Percentiles rank a stretch among this genome's conserved stretches.
These are phyloP conservation scores for Uropsilus gracilis DNA, from an alignment of 2,113 vertebrate genomes.

Conservation along the genomic window DNA sequence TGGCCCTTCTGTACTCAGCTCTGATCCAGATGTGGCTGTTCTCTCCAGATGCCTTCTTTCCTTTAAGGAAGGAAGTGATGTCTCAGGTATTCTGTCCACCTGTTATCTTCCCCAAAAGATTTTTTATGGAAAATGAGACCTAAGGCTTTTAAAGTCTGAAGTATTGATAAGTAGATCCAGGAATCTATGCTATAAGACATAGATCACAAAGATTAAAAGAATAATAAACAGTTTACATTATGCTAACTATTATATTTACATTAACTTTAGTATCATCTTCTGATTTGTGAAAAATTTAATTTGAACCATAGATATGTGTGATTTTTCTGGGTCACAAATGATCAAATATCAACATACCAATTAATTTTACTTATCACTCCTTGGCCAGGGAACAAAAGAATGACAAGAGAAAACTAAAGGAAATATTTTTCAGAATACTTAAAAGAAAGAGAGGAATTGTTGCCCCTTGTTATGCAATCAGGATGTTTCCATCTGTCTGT, in stretches of 20 bases:
- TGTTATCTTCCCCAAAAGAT: neutral
- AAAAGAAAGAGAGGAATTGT: neutral
- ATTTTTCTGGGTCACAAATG: neutral
- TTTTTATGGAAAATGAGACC: neutral
- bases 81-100: too few species aligned
- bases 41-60: too few species aligned
- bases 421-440: neutral
- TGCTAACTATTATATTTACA: neutral
- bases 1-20: too few species aligned
- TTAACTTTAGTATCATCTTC: neutral
- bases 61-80: too few species aligned
- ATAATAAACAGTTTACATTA: neutral
- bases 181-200: neutral
- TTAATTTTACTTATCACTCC: neutral
- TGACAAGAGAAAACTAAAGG: neutral
- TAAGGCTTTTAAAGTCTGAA: neutral
- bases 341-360: neutral
- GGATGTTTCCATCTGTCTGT: neutral
- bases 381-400: neutral
- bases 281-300: neutral
- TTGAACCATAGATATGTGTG: neutral
- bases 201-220: conserved; percentile 31
- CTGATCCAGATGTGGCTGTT: too few species aligned
- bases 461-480: neutral
- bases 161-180: neutral